Base-by-base conservation (phyloP, 2,888 invertebrate genomes). In the Julus scanicus region DNA sequence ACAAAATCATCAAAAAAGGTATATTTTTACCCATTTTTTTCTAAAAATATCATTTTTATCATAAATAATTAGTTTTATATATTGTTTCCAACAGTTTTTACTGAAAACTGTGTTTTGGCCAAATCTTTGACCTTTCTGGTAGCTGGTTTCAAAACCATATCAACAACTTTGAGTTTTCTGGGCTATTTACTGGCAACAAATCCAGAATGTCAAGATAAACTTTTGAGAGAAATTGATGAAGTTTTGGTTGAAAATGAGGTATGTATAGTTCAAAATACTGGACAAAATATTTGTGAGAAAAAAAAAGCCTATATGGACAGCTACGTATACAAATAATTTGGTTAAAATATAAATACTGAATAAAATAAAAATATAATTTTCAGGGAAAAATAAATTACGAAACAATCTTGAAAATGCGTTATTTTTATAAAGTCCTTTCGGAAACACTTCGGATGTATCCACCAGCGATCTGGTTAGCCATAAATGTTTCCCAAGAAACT, bases 371-470 rank as follows among this genome's bases (percentile, higher is more conserved):
- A 29, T 6, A 11, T 29, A 11, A 17, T 44, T 39, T 40, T 37
- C 48, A 91, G 8, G 93, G 93, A 0, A 91, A 93, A 84, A 92
- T 94, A 88, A 93, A 93, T 0, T 94, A 94, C 89, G 94, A 94
- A 88, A 92, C 91, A 1, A 90, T 93, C 1, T 92, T 92, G 3
- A 92, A 92, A 53, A 93, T 94, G 91, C 92, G 93, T 80, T 94
- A 94, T 89, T 90, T 94, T 90, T 94, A 94, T 87, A 94, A 94
- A 92, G 93, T 94, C 11, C 37, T 93, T 92, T 80, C 91, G 94
- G 94, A 94, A 91, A 94, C 94, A 1, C 91, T 94, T 90, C 92
- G 94, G 63, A 94, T 94, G 90, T 94, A 94, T 91, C 94, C 94
- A 6, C 93, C 94, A 9, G 94, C 94, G 1, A 93, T 94, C 1